Conservation (phyloP, 2,888 invertebrate genomes). For the Meghimatium bilineatum region DNA sequence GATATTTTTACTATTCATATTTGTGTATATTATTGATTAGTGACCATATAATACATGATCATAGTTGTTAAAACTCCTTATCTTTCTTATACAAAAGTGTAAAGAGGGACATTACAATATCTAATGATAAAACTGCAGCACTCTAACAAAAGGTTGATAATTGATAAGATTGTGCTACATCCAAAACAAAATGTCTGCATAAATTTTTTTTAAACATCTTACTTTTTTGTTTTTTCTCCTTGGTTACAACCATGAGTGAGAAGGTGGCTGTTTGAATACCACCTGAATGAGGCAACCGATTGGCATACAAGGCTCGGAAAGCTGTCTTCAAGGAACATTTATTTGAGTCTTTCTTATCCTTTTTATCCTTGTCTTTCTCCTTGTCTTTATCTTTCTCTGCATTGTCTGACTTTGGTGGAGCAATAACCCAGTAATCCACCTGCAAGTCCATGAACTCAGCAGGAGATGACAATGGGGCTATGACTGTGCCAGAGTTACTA, state of each 20-base stretch:
- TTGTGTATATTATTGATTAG: too few relatives aligned
- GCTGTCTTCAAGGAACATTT: constrained; percentile 92
- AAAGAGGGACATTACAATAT: too few relatives aligned
- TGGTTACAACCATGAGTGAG: constrained; percentile 89
- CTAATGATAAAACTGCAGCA: too few relatives aligned
- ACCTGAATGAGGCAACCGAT: constrained; percentile 81
- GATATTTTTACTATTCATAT: too few relatives aligned
- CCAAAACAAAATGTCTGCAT: too few relatives aligned
- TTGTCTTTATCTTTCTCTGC: constrained; percentile 64
- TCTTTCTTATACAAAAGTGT: too few relatives aligned
- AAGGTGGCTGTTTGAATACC: constrained; percentile 81
- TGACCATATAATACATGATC: too few relatives aligned
- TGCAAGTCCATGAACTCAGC: constrained; percentile 86
- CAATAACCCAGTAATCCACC: constrained; percentile 88
- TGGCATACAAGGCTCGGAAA: constrained; percentile 89
- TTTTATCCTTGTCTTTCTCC: constrained; percentile 67
- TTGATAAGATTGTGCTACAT: too few relatives aligned
- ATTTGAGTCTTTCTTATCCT: constrained; percentile 69
- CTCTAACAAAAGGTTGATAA: too few relatives aligned
- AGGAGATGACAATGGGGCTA: constrained; percentile 56
- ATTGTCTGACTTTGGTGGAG: constrained; percentile 64
- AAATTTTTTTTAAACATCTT: constrained; percentile 71
- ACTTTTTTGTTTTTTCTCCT: constrained; percentile 98
- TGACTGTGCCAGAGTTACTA: constrained; percentile 47
- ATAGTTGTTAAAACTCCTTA: too few relatives aligned